A percentile compares a stretch with the other conserved stretches of the same genome.
Conservation (phyloP, 2,888 invertebrate species). For the Luffia ferchaultella region DNA sequence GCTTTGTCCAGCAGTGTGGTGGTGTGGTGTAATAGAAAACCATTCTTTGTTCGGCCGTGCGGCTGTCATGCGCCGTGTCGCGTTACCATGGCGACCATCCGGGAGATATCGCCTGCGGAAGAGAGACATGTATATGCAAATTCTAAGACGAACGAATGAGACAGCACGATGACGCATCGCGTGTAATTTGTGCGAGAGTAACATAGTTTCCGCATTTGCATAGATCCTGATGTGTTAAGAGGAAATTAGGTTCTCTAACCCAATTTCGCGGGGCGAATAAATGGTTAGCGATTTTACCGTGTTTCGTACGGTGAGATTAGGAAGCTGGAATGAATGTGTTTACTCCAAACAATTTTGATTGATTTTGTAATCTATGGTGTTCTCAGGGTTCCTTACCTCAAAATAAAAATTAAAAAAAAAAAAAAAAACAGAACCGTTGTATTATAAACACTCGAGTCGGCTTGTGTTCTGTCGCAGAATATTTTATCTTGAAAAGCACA, state of each 20-base stretch:
- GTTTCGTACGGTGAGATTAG: background rate
- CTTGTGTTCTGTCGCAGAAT: no score
- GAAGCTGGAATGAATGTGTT: background rate
- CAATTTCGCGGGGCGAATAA: background rate
- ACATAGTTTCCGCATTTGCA: conserved; percentile 1
- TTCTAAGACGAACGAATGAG: no score
- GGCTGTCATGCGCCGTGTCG: background rate
- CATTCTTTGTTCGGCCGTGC: background rate
- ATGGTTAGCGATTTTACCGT: background rate
- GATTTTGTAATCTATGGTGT: no score
- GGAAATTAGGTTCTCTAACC: background rate
- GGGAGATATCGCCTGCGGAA: background rate
- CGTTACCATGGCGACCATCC: conserved; percentile 2
- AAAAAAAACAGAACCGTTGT: no score
- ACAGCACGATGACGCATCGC: background rate
- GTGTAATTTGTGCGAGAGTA: background rate
- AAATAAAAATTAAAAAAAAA: no score
- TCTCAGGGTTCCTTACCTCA: no score
- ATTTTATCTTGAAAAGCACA: no score
- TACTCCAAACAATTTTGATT: no score
- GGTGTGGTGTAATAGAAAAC: background rate
- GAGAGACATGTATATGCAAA: no score
- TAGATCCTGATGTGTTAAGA: conserved; percentile 1
- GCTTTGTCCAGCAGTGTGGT: no score
- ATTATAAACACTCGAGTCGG: no score